phyloP scores from a whole-genome alignment of 2,113 vertebrate species.

The Rhynchomys soricoides region DNA sequence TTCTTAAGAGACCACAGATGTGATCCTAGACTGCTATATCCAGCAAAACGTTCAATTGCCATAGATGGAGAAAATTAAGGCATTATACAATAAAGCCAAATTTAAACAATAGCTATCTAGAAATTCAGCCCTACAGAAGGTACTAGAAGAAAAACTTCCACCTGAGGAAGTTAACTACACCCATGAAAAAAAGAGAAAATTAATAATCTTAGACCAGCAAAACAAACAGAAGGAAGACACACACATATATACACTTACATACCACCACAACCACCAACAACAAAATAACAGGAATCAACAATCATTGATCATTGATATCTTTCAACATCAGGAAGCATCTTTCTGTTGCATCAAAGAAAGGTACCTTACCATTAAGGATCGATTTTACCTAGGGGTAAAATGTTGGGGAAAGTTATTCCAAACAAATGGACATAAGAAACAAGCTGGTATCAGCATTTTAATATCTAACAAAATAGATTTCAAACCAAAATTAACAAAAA shows the following conservation, averaged over 20 bases:
- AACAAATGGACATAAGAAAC: background rate
- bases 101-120: background rate
- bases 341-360: background rate
- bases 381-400: background rate
- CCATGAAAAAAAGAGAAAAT: background rate
- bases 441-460: background rate
- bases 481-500: background rate
- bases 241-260: background rate
- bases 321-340: background rate
- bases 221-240: background rate
- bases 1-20: background rate
- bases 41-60: background rate
- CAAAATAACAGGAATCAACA: background rate
- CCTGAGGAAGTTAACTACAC: fast-evolving
- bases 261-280: background rate
- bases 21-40: background rate
- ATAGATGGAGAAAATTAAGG: background rate
- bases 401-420: background rate
- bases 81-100: background rate
- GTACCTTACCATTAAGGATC: background rate
- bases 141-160: background rate
- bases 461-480: background rate
- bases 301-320: background rate
- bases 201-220: background rate
- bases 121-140: background rate